phyloP scores from a whole-genome alignment of 2,113 vertebrate genomes.

The Glaucomys volans region DNA sequence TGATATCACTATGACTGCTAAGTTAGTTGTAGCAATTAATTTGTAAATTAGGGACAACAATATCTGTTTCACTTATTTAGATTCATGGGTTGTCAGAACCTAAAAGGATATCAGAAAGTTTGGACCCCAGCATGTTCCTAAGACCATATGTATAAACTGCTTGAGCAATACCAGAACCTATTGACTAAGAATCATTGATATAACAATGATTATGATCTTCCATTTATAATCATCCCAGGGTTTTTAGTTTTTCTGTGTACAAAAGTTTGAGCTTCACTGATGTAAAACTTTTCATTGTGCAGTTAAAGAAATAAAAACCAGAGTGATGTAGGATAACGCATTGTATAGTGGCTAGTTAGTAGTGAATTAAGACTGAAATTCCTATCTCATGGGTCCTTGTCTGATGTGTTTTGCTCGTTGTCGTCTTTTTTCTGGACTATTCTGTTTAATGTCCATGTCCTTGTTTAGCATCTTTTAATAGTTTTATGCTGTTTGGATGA shows the following conservation, averaged over 20 bases:
- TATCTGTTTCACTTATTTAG: background rate
- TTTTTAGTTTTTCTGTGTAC: background rate
- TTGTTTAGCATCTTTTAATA: background rate
- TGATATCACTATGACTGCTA: background rate
- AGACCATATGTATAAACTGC: background rate
- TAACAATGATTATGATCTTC: background rate
- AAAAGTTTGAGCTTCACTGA: background rate
- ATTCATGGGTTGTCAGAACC: background rate
- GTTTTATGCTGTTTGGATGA: background rate
- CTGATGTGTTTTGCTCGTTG: background rate
- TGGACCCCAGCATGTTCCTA: background rate
- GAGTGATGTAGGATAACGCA: background rate
- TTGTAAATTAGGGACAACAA: background rate
- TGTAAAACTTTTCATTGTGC: background rate
- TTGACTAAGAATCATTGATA: background rate
- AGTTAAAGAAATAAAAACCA: background rate
- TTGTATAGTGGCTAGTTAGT: background rate
- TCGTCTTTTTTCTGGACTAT: constrained; percentile 14
- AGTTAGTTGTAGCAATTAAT: background rate
- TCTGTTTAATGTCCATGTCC: background rate
- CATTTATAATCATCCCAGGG: background rate
- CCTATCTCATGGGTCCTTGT: background rate
- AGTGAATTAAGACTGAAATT: background rate
- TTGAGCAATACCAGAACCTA: background rate
- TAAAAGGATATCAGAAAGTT: background rate